Base-by-base conservation (phyloP, 2,888 invertebrate species). In the Eilema sororculum region DNA sequence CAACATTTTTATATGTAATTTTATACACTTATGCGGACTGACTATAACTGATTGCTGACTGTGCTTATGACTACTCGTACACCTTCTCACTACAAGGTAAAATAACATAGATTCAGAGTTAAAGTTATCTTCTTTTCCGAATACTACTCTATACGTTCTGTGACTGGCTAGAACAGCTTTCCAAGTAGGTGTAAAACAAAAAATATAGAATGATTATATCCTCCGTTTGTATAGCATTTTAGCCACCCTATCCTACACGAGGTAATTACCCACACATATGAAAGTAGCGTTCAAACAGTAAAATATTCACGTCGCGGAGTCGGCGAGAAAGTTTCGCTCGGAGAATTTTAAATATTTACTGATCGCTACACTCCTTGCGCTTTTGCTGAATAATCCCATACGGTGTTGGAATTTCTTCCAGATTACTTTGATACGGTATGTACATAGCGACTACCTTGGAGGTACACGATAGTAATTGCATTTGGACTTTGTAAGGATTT, bases 311-410 rank as follows among this genome's bases (percentile, higher is more conserved):
- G 59, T 65, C 74, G 73, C 81, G 78, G 46, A 74, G 66, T 72
- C 67, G 62, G 68, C 68, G 72, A 72, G 79, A 78, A 79, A 83
- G 78, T 81, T 81, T 79, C 77, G 75, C 76, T 77, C 65, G 37
- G 76, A 74, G 78, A 82, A 83, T 83, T 81, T 83, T 81, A 82
- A 82, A 82, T 83, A 82, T 82, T 82, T 78, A 82, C 79, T 75
- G 83, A 79, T 83, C 74, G 77, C 70, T 71, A 72, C 75, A 76
- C 78, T 79, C 73, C 78, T 83, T 82, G 83, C 78, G 77, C 82
- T 76, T 79, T 81, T 78, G 73, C 83, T 71, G 76, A 76, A 75
- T 81, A 80, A 81, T 81, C 82, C 78, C 80, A 82, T 76, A 69
- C 69, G 73, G 71, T 65, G 72, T 64, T 72, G 71, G 75, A 75